Percentiles rank a stretch among this genome's conserved stretches.
phyloP scores from a whole-genome alignment of 1,140 invertebrate species.

The Drosophila ananassae region DNA sequence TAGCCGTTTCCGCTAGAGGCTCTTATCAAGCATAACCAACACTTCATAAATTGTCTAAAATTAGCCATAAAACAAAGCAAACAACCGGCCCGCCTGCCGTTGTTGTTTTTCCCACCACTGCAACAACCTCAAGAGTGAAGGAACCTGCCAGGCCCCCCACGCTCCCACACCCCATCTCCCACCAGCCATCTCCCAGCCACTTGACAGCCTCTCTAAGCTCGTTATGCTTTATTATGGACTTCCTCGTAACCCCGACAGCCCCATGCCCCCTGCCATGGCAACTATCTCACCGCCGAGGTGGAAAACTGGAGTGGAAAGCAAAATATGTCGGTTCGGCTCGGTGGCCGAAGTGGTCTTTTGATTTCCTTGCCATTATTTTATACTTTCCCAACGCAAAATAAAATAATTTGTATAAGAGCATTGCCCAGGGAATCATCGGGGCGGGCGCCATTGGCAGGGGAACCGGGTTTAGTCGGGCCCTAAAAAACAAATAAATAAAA shows the following conservation, averaged over 20 bases:
- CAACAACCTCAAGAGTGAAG: conserved; percentile 41
- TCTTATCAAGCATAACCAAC: conserved; percentile 77
- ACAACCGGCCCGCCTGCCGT: conserved; percentile 21
- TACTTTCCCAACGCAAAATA: conserved; percentile 58
- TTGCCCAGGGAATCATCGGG: conserved; percentile 22
- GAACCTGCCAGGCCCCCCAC: conserved; percentile 16
- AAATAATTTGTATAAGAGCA: conserved; percentile 77
- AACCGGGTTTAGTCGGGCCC: conserved; percentile 10
- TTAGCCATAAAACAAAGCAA: conserved; percentile 73
- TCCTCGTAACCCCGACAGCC: conserved; percentile 3
- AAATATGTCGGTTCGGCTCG: conserved; percentile 28
- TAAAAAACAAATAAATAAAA: conserved; percentile 26
- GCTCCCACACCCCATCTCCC: not conserved
- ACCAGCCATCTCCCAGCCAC: not conserved
- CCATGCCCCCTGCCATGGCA: conserved; percentile 26
- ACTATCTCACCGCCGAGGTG: conserved; percentile 17
- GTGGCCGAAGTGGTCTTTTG: conserved; percentile 62
- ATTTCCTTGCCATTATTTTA: conserved; percentile 73
- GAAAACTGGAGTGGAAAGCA: not conserved
- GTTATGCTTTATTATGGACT: conserved; percentile 54
- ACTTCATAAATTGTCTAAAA: conserved; percentile 83
- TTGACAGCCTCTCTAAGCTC: conserved; percentile 22
- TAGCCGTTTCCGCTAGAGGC: conserved; percentile 44
- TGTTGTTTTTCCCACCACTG: conserved; percentile 21
- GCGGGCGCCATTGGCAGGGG: not conserved